Base-by-base conservation (phyloP, 2,113 vertebrate genomes). In the Podiceps cristatus region DNA sequence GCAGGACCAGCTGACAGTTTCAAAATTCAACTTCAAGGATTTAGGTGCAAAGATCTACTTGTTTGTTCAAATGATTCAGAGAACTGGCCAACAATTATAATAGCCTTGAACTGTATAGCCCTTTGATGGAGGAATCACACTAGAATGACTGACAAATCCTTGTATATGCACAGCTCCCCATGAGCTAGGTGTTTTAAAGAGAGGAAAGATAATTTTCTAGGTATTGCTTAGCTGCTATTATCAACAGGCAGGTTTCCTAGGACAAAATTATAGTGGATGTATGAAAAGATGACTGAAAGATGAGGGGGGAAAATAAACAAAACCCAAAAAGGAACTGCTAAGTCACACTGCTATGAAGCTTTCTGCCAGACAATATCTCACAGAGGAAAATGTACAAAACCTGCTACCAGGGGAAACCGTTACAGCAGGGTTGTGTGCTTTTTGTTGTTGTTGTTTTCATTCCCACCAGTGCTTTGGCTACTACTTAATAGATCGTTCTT, bases 231-330 rank as follows among this genome's bases (percentile, higher is more conserved):
- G 23, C 13, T 69, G 53, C 69, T 35, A 11, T 52, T 95, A 80
- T 37, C 58, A 73, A 45, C 22, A 79, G 40, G 11, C 15, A 29
- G 28, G 20, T 86, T 53, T 73, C 45, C 80, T 81, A 44, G 35
- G 44, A 71, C 6, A 83, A 58, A 90, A 86, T 27, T 67, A 45
- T 5, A 56, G 28, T 16, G n/a, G 14, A 42, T 15, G 2, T 49
- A 47, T 49, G 19, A 93, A 86, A 92, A 88, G 17, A 68, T 47
- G 37, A 86, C n/a, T 59, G 63, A 78, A 52, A 50, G 10, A 44
- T 29, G 14, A 18, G 13, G 40, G 9, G 3, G 2, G 0, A 0
- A 6, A 67, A 59, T 59, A 24, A 1, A 0, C 6, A 37, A 79
- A 88, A 17, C 20, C 22, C 0, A 1, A 42, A 84, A 73, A 80